Evolutionary conservation across 2,797 vertebrate species (phyloP).

Genomic region (Tragelaphus eurycerus): DNA sequence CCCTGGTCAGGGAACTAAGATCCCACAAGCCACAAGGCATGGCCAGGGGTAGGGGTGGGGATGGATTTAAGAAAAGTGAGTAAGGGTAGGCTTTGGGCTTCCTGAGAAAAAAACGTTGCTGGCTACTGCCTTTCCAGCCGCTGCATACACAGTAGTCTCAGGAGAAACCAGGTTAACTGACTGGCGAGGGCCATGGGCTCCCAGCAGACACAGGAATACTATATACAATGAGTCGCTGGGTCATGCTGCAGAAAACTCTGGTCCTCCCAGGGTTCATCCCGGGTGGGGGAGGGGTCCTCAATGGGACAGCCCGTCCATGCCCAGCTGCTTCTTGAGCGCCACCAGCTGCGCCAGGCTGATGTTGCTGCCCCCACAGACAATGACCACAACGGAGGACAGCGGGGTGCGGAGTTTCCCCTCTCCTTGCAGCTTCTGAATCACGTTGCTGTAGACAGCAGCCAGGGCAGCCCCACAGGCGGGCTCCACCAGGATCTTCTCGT

Average conservation of each 20-base stretch:
- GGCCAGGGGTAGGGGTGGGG: neutral
- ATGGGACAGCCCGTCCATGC: constrained; percentile 70
- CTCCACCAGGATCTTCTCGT: constrained; percentile 92
- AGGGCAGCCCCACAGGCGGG: constrained; percentile 90
- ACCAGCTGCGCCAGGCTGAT: constrained; percentile 88
- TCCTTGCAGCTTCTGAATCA: constrained; percentile 83
- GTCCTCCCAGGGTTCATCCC: neutral
- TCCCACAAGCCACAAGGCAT: neutral
- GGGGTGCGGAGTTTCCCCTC: constrained; percentile 82
- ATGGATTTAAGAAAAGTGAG: neutral
- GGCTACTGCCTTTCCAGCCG: accelerated
- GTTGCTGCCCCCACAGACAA: constrained; percentile 93
- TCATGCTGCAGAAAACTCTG: neutral
- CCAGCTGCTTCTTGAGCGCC: constrained; percentile 87
- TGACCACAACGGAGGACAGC: constrained; percentile 86
- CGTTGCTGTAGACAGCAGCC: constrained; percentile 85
- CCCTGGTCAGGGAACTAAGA: neutral
- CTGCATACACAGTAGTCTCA: accelerated
- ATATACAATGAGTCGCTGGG: neutral
- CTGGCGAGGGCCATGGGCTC: accelerated
- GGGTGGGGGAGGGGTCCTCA: neutral
- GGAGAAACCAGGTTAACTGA: neutral
- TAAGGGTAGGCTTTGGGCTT: neutral
- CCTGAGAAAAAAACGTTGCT: neutral
- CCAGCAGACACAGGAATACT: accelerated